A percentile compares a stretch with the other conserved stretches of the same genome.
Conservation (phyloP, 2,888 invertebrate species). For the Carpatolechia fugitivella region DNA sequence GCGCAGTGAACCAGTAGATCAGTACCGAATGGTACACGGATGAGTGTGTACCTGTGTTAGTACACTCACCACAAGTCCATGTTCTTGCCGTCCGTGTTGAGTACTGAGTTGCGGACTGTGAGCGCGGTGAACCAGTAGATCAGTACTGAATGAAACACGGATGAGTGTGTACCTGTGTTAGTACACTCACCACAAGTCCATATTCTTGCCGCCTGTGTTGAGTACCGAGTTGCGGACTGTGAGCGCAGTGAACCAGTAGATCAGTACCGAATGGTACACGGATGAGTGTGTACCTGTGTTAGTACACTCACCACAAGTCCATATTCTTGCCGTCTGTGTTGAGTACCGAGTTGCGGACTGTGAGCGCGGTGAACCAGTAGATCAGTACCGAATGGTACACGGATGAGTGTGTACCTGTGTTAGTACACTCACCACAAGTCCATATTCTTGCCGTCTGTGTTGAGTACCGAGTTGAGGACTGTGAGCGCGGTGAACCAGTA, state of each 20-base stretch:
- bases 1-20: no score
- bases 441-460: constrained; percentile 69
- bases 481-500: constrained; percentile 75
- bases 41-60: no score
- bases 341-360: constrained; percentile 67
- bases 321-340: constrained; percentile 67
- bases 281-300: no score
- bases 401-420: no score
- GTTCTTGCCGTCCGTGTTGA: background rate
- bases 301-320: constrained; percentile 76
- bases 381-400: constrained; percentile 83
- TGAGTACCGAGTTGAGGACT: constrained; percentile 70
- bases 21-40: no score
- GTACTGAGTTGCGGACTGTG: no score
- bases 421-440: constrained; percentile 77
- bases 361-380: constrained; percentile 74
- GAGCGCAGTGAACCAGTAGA: constrained; percentile 77
- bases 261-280: constrained; percentile 82
- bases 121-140: no score
- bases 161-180: no score
- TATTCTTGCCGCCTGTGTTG: background rate
- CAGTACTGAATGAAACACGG: no score
- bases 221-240: constrained; percentile 67
- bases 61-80: no score
- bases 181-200: no score